Evolutionary conservation across 2,888 invertebrate species (phyloP), one percentile per base, ranked within the genome.

Genomic region (Catocala nupta): DNA sequence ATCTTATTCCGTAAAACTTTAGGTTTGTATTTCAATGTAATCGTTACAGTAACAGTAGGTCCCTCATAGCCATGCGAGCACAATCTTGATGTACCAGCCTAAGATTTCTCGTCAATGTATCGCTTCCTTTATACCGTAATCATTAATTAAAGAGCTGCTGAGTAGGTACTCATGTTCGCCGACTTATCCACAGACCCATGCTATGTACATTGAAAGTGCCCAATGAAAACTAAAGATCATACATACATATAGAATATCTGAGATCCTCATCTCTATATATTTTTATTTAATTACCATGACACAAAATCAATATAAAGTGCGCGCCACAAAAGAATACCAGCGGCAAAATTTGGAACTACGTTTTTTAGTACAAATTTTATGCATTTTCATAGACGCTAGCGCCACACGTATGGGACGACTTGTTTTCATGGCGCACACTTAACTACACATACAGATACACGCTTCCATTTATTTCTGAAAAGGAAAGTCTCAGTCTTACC

Each of bases 401-500:
- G 47, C 47, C 47, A 47, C 16, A 16, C 16, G 16, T 9, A 9
- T 45, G 7, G 45, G 7, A 25, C 10, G 7, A 25, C 10, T 47
- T 47, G 1, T 45, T 16, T 47, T 47, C 13, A 59, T 64, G 61
- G 68, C 60, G 61, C 60, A 58, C 58, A 71, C 69, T 74, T 74
- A 78, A 63, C 58, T 65, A 70, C 44, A 55, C 66, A 68, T 71
- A 52, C 69, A 70, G 59, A 67, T 70, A 55, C 51, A 75, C 59
- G 68, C 53, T 53, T 50, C 71, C 73, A 78, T 79, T 59, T 65
- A 10, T 80, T 70, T 75, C 73, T 78, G 80, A 83, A 84, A 78
- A 68, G 62, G 74, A 80, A 82, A 72, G 62, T 75, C 80, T 91
- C 91, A 91, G 91, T 91, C 91, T 91, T 91, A 87, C 81, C 77